Conservation (phyloP, 2,113 vertebrate species). For the Muntiacus reevesi region DNA sequence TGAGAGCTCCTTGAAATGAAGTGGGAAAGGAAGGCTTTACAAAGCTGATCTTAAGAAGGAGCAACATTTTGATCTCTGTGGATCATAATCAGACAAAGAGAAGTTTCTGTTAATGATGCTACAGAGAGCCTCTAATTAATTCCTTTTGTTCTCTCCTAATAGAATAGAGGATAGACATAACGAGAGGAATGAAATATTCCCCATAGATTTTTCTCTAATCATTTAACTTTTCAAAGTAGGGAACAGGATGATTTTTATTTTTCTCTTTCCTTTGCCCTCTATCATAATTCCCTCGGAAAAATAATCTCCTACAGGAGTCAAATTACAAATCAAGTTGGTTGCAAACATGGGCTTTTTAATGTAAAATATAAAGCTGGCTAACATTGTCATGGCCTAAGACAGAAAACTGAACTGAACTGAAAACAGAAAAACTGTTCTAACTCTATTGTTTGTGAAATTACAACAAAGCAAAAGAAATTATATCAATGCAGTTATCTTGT, state of each 20-base stretch:
- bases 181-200: neutral
- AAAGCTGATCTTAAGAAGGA: neutral
- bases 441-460: constrained; percentile 3
- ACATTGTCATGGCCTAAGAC: neutral
- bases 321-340: neutral
- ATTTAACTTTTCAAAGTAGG: neutral
- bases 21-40: neutral
- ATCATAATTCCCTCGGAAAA: neutral
- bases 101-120: neutral
- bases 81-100: constrained; percentile 6
- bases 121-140: neutral
- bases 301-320: neutral
- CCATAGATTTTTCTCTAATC: neutral
- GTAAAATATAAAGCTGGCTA: neutral
- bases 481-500: neutral
- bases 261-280: neutral
- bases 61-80: neutral
- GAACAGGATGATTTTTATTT: neutral
- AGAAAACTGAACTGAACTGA: neutral
- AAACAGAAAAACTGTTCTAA: constrained; percentile 26
- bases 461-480: constrained; percentile 43
- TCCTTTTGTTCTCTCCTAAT: neutral
- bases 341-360: neutral
- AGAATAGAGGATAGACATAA: neutral
- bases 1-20: neutral